These are phyloP conservation scores for Heterohyrax brucei DNA, from an alignment of 2,797 vertebrate species.

Conservation along the genomic window DNA sequence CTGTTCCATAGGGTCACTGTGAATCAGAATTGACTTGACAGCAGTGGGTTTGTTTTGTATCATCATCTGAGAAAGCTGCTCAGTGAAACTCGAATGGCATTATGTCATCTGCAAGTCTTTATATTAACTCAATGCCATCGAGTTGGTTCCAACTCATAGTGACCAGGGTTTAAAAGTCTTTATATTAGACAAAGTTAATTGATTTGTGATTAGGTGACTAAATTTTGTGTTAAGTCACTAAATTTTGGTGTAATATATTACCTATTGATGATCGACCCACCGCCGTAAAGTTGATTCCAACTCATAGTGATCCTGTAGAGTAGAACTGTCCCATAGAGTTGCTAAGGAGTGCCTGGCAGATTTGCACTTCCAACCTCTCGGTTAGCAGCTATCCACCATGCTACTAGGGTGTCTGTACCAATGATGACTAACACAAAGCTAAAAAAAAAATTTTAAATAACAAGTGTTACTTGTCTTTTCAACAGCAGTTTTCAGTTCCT, in stretches of 20 bases:
- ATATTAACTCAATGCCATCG: not conserved
- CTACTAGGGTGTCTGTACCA: not conserved
- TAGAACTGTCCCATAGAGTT: too few species aligned
- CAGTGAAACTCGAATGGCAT: not conserved
- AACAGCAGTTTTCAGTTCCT: constrained; percentile 22
- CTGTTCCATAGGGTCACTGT: too few species aligned
- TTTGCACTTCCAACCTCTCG: too few species aligned
- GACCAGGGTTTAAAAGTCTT: too few species aligned
- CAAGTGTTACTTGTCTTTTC: not conserved
- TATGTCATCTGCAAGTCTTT: not conserved
- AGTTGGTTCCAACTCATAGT: too few species aligned
- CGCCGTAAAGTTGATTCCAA: too few species aligned
- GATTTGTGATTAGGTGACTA: too few species aligned
- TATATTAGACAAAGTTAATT: too few species aligned
- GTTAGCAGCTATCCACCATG: too few species aligned
- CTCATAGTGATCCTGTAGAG: too few species aligned
- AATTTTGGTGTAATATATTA: not conserved
- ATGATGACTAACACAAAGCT: not conserved
- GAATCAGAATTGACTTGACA: too few species aligned
- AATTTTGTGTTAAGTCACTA: not conserved
- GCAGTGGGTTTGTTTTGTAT: not conserved
- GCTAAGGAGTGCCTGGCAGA: too few species aligned
- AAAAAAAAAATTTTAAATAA: constrained; percentile 36
- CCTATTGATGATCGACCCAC: not conserved
- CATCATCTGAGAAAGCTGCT: constrained; percentile 24